A percentile compares a stretch with the other conserved stretches of the same genome.
Evolutionary conservation across 2,797 vertebrate genomes (phyloP).

Genomic region (Lepilemur ruficaudatus): DNA sequence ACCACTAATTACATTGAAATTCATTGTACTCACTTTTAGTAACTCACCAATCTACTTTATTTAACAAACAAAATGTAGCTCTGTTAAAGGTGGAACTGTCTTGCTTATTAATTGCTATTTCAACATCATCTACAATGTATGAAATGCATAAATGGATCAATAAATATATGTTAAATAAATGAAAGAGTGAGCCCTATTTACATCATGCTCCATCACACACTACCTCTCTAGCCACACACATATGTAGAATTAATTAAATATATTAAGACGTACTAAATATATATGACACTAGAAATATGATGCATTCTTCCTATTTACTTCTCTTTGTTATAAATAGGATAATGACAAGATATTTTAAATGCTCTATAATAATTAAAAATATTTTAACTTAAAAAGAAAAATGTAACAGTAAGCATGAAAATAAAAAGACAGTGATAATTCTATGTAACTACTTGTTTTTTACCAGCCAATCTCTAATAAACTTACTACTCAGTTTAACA

Average conservation of each 20-base stretch:
- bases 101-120: background rate
- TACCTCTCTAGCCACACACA: background rate
- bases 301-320: background rate
- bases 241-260: background rate
- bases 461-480: background rate
- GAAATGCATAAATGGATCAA: background rate
- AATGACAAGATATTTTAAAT: background rate
- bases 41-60: background rate
- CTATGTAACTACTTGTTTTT: background rate
- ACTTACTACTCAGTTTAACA: background rate
- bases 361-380: background rate
- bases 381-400: background rate
- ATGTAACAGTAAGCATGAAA: background rate
- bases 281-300: background rate
- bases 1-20: background rate
- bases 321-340: background rate
- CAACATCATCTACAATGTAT: background rate
- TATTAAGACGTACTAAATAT: background rate
- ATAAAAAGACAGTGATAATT: background rate
- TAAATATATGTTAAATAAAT: background rate
- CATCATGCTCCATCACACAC: background rate
- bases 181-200: background rate
- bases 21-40: background rate
- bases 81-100: background rate
- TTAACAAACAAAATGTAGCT: background rate